phyloP scores from a whole-genome alignment of 2,888 invertebrate species.

The Lutraria lutraria region DNA sequence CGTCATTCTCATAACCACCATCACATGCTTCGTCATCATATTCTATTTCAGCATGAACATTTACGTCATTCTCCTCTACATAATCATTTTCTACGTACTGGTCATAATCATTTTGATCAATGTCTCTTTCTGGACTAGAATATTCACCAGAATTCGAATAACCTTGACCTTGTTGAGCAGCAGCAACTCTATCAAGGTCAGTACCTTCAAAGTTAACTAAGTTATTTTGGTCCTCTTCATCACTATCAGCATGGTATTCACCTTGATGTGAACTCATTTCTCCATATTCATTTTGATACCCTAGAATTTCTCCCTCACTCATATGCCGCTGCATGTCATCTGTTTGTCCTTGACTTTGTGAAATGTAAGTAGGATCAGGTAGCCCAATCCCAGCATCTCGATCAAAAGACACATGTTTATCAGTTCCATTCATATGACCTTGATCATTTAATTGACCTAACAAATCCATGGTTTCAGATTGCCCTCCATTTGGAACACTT shows the following conservation, averaged over 20 bases:
- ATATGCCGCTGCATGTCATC: slow-evolving; percentile 49
- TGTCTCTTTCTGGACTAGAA: slow-evolving; percentile 35
- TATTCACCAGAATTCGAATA: slow-evolving; percentile 34
- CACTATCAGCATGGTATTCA: slow-evolving; percentile 62
- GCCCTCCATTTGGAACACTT: slow-evolving; percentile 36
- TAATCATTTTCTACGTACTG: slow-evolving; percentile 48
- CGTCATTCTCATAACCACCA: slow-evolving; percentile 52
- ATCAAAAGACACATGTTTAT: slow-evolving; percentile 58
- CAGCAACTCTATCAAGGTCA: slow-evolving; percentile 20
- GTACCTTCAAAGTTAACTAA: slow-evolving; percentile 41
- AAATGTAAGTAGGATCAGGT: slow-evolving; percentile 37
- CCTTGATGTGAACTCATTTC: slow-evolving; percentile 58
- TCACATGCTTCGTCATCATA: slow-evolving; percentile 28
- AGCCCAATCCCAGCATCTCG: slow-evolving; percentile 34
- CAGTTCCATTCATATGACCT: slow-evolving; percentile 56
- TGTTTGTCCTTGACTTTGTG: slow-evolving; percentile 33
- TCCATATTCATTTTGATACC: slow-evolving; percentile 67
- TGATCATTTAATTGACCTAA: slow-evolving; percentile 37
- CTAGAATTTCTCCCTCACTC: slow-evolving; percentile 67
- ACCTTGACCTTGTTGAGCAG: slow-evolving; percentile 31
- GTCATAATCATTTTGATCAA: slow-evolving; percentile 52
- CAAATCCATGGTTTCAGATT: slow-evolving; percentile 39
- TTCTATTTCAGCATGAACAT: slow-evolving; percentile 24
- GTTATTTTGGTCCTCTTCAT: slow-evolving; percentile 56
- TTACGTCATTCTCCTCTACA: slow-evolving; percentile 21